Evolutionary conservation across 2,113 vertebrate species (phyloP), one percentile per base, ranked within the genome.

Genomic region (Ciconia maguari): DNA sequence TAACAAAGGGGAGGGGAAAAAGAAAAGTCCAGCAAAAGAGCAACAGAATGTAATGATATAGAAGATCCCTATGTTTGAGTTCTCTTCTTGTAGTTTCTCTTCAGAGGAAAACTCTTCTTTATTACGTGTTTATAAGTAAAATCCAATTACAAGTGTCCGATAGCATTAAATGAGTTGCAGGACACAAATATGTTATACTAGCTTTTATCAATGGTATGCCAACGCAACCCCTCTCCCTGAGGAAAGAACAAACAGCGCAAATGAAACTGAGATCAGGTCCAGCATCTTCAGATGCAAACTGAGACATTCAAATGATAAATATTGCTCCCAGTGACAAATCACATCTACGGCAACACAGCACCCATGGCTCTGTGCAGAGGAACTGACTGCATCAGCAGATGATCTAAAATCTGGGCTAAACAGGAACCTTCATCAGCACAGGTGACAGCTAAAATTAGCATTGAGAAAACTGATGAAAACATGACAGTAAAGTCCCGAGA

Each of bases 361-460:
- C 77, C 83, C 42, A n/a, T 41, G 68, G 49, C 80, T 91, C 27
- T 90, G 83, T 87, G 75, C 64, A 81, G 51, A 86, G 78, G 74
- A 87, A 76, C 52, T 46, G 70, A 65, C 90, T 97, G 77, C 32
- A 95, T 69, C 77, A 86, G 68, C 76, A 85, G 83, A 88, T 75
- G 61, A 90, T 83, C 90, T 92, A 46, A 94, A 51, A 88, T 75
- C 76, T 80, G 64, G 69, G 86, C 87, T 96, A 96, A 95, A 96
- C 57, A 88, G 93, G 94, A 97, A 97, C 93, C 87, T 94, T 78
- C 92, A 94, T 79, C 95, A 96, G 93, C 21, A 19, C 87, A 83
- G 85, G 75, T 95, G 96, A 98, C 97, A 97, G 89, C 89, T 46
- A 51, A 93, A 97, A 97, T 97, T 96, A 97, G 96, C 94, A 85